A percentile compares a stretch with the other conserved stretches of the same genome.
phyloP scores from a whole-genome alignment of 2,113 vertebrate genomes.

The Puntigrus tetrazona region DNA sequence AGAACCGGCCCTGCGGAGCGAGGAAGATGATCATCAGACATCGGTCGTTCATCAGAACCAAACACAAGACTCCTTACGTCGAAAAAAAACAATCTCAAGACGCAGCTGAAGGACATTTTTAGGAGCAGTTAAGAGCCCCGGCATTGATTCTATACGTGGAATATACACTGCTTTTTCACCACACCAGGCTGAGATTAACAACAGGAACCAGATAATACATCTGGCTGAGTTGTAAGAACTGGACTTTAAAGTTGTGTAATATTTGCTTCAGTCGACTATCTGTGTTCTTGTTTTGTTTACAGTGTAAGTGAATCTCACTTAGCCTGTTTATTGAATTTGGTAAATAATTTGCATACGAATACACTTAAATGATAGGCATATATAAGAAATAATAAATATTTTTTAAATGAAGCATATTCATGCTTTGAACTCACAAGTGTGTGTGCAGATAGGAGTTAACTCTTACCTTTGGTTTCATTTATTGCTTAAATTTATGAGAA shows the following conservation, averaged over 20 bases:
- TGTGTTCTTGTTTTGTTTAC: not conserved
- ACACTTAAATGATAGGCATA: too few species aligned
- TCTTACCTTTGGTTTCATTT: too few species aligned
- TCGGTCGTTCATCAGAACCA: not conserved
- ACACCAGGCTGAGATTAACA: not conserved
- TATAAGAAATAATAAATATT: too few species aligned
- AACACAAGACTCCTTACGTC: not conserved
- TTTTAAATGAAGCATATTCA: too few species aligned
- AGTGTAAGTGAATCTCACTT: not conserved
- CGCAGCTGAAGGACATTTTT: not conserved
- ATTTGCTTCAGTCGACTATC: not conserved
- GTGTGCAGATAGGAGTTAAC: too few species aligned
- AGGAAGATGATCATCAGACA: not conserved
- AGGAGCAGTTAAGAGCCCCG: not conserved
- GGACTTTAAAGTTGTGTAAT: not conserved
- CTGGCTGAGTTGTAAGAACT: not conserved
- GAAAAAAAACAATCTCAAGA: not conserved
- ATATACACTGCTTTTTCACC: not conserved
- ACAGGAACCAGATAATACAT: not conserved
- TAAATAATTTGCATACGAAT: not conserved
- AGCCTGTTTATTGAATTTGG: not conserved
- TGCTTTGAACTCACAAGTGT: too few species aligned
- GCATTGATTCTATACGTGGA: not conserved
- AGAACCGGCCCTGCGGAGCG: slow-evolving; percentile 76
- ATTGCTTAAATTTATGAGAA: too few species aligned